phyloP scores from a whole-genome alignment of 2,113 vertebrate species.

The Oxyura jamaicensis region DNA sequence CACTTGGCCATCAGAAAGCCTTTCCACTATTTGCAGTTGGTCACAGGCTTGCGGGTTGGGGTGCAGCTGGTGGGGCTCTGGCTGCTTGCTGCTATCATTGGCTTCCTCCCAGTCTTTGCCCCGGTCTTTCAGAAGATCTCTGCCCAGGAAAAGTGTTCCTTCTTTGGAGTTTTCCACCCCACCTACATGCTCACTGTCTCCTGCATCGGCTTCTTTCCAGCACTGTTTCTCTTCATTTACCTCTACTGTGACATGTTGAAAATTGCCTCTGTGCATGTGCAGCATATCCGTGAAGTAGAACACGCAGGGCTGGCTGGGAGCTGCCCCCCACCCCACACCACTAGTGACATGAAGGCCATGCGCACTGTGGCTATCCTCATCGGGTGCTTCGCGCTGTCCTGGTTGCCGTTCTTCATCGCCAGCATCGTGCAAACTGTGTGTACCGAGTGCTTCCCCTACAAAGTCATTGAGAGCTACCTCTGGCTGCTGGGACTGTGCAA shows the following conservation, averaged over 20 bases:
- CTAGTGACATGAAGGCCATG: slow-evolving; percentile 84
- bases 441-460: slow-evolving; percentile 72
- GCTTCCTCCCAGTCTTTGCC: slow-evolving; percentile 84
- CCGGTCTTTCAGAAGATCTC: slow-evolving; percentile 72
- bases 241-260: slow-evolving; percentile 94
- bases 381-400: slow-evolving; percentile 86
- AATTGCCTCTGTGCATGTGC: slow-evolving; percentile 83
- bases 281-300: slow-evolving; percentile 81
- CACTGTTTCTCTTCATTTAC: slow-evolving; percentile 83
- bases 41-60: slow-evolving; percentile 64
- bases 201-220: slow-evolving; percentile 84
- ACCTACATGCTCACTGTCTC: slow-evolving; percentile 80
- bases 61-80: slow-evolving; percentile 77
- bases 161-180: slow-evolving; percentile 84
- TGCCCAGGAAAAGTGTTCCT: slow-evolving; percentile 76
- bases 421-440: slow-evolving; percentile 83
- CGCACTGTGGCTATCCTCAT: slow-evolving; percentile 85
- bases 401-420: slow-evolving; percentile 88
- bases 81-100: slow-evolving; percentile 78
- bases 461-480: slow-evolving; percentile 83
- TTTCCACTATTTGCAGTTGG: slow-evolving; percentile 82
- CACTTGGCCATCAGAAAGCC: slow-evolving; percentile 90
- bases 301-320: slow-evolving; percentile 34
- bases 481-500: slow-evolving; percentile 89
- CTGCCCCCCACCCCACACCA: slow-evolving; percentile 16